Evolutionary conservation across 2,113 vertebrate species (phyloP).

Genomic region (Chionomys nivalis): DNA sequence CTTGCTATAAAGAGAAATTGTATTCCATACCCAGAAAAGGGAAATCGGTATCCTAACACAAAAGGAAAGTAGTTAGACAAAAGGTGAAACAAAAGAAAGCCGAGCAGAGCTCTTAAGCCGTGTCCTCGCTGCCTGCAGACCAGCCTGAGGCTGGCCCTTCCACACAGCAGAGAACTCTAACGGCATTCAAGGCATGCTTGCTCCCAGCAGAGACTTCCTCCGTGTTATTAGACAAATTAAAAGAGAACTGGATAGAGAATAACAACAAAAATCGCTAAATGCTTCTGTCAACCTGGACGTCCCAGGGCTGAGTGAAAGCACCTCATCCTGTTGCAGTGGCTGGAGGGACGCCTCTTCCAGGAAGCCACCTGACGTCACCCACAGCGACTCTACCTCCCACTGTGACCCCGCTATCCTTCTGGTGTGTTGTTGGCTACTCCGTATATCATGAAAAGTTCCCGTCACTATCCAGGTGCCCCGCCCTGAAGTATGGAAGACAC

Average conservation of each 20-base stretch:
- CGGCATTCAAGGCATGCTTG: background rate
- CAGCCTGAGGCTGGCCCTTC: background rate
- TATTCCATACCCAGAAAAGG: background rate
- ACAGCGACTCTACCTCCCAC: background rate
- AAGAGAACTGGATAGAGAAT: background rate
- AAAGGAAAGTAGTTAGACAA: background rate
- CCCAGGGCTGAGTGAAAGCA: background rate
- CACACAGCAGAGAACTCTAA: background rate
- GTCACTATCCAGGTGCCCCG: background rate
- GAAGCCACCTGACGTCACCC: background rate
- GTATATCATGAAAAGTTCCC: background rate
- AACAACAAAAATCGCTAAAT: background rate
- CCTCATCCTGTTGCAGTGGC: background rate
- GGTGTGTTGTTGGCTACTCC: background rate
- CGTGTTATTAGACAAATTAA: background rate
- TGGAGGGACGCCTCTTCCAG: background rate
- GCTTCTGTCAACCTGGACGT: background rate
- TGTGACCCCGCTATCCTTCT: fast-evolving
- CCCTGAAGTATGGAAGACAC: background rate
- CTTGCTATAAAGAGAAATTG: no score
- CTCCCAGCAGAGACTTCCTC: background rate
- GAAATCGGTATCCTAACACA: background rate
- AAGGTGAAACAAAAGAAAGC: background rate
- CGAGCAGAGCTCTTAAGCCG: background rate
- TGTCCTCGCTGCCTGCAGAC: background rate